phyloP scores from a whole-genome alignment of 2,888 invertebrate genomes.

The Corbicula japonica region DNA sequence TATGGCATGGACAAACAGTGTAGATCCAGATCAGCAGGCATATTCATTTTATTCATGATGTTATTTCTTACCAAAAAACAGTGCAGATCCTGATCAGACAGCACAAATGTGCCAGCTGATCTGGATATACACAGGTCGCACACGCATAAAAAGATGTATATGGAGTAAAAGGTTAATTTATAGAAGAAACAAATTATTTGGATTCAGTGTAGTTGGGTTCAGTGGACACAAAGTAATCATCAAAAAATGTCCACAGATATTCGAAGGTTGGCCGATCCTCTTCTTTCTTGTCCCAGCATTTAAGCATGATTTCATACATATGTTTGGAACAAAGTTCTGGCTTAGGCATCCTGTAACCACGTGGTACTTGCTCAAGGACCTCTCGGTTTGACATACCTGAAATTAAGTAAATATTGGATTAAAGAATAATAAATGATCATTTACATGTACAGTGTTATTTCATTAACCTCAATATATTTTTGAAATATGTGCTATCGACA shows the following conservation, averaged over 20 bases:
- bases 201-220: conserved; percentile 93
- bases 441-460: too few relatives aligned
- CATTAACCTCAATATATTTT: too few relatives aligned
- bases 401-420: conserved; percentile 47
- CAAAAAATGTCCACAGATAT: conserved; percentile 93
- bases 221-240: conserved; percentile 98
- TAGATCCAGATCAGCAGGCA: neutral
- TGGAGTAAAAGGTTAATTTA: too few relatives aligned
- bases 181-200: conserved; percentile 6
- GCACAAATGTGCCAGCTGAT: too few relatives aligned
- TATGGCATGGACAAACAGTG: too few relatives aligned
- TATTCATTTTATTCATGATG: neutral
- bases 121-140: too few relatives aligned
- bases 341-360: conserved; percentile 98
- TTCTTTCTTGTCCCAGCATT: conserved; percentile 96
- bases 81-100: too few relatives aligned
- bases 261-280: conserved; percentile 99
- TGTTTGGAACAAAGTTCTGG: conserved; percentile 94
- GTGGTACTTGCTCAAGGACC: conserved; percentile 98
- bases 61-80: neutral
- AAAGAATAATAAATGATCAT: neutral
- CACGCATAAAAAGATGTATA: too few relatives aligned
- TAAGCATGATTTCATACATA: conserved; percentile 96
- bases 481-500: too few relatives aligned
- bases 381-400: conserved; percentile 97